Evolutionary conservation across 2,797 vertebrate species (phyloP).

Genomic region (Rousettus madagascariensis): DNA sequence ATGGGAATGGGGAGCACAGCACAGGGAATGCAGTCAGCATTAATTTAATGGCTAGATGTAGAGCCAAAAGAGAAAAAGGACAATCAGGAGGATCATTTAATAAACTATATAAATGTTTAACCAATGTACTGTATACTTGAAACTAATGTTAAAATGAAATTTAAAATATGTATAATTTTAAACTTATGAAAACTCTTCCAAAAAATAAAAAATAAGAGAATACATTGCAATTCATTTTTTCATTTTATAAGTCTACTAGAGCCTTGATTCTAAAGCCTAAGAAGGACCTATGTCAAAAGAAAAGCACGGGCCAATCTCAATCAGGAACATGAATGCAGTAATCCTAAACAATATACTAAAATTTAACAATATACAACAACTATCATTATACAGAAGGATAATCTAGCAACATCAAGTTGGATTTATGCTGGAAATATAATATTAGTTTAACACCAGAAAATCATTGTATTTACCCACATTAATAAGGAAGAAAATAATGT

Average conservation of each 20-base stretch:
- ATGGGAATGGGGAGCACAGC: too few relatives aligned
- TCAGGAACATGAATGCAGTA: not conserved
- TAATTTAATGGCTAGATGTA: too few relatives aligned
- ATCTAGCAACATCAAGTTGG: not conserved
- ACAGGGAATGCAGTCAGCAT: too few relatives aligned
- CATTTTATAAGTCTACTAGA: not conserved
- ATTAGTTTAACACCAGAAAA: not conserved
- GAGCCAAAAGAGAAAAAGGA: too few relatives aligned
- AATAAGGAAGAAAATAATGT: not conserved
- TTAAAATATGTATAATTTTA: not conserved
- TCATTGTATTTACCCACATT: not conserved
- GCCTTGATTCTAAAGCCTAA: conserved; percentile 4
- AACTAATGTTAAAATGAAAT: too few relatives aligned
- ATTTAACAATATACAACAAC: not conserved
- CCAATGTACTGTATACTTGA: too few relatives aligned
- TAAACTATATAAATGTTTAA: too few relatives aligned
- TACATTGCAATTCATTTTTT: not conserved
- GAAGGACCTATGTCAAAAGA: not conserved
- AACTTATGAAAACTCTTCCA: not conserved
- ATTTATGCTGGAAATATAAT: not conserved
- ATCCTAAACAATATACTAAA: not conserved
- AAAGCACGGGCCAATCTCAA: not conserved
- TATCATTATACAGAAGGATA: not conserved
- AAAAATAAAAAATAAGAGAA: not conserved
- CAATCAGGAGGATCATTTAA: too few relatives aligned